phyloP scores from a whole-genome alignment of 2,797 vertebrate species.

The Gymnocypris eckloni region DNA sequence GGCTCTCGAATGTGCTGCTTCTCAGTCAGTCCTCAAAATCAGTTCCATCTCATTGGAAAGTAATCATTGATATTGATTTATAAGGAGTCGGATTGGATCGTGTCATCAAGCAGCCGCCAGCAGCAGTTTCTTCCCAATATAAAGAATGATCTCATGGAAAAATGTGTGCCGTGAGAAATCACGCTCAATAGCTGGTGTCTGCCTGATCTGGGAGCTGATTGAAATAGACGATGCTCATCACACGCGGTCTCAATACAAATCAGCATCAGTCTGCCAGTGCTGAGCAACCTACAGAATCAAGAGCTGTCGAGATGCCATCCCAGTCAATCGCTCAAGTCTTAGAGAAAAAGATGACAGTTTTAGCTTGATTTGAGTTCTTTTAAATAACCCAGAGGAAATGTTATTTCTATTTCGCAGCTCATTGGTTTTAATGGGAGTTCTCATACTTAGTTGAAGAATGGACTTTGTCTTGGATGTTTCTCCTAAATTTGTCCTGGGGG shows the following conservation, averaged over 20 bases:
- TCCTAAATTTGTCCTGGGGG: background rate
- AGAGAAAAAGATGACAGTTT: background rate
- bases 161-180: background rate
- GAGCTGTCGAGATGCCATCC: constrained; percentile 26
- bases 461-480: background rate
- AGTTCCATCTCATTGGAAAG: background rate
- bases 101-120: background rate
- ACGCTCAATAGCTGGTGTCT: constrained; percentile 32
- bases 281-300: constrained; percentile 12
- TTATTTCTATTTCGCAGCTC: background rate
- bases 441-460: background rate
- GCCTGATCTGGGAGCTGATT: constrained; percentile 32
- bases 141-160: constrained; percentile 42
- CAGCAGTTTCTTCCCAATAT: background rate
- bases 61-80: constrained; percentile 25
- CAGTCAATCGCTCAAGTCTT: background rate
- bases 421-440: constrained; percentile 3
- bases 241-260: constrained; percentile 31
- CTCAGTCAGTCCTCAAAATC: constrained; percentile 1
- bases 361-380: background rate
- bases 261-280: constrained; percentile 26
- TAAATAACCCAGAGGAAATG: background rate
- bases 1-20: background rate
- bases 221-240: constrained; percentile 32
- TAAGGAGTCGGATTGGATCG: background rate